Conservation (phyloP, 2,797 vertebrate species). For the Pelodytes ibericus region DNA sequence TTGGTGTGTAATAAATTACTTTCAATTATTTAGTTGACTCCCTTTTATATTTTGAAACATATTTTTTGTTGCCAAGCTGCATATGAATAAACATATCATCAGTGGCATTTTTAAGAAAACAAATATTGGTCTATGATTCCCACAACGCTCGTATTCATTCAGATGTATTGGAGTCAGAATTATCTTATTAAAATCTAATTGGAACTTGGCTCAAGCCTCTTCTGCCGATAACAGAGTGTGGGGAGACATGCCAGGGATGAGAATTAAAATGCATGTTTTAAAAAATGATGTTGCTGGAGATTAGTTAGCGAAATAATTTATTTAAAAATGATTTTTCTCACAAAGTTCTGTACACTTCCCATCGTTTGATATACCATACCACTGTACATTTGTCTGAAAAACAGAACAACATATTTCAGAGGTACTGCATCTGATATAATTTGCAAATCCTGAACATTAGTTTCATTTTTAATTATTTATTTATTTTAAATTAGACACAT, state of each 20-base stretch:
- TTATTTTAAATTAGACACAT: too few species aligned
- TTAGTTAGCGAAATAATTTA: neutral
- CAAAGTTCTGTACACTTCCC: too few species aligned
- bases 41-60: neutral
- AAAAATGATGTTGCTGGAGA: too few species aligned
- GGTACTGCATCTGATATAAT: too few species aligned
- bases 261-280: too few species aligned
- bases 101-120: neutral
- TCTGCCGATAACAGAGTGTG: neutral
- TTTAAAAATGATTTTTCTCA: neutral
- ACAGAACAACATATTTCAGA: too few species aligned
- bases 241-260: slow-evolving; percentile 3
- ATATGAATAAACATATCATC: neutral
- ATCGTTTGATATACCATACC: too few species aligned
- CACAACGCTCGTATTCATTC: neutral
- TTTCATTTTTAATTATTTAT: too few species aligned
- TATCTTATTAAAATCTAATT: slow-evolving; percentile 7
- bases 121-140: neutral
- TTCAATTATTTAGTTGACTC: neutral
- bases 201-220: neutral
- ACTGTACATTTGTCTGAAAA: too few species aligned
- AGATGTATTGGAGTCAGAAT: neutral
- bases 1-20: neutral
- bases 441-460: too few species aligned
- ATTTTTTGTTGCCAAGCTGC: neutral